A percentile compares a stretch with the other conserved stretches of the same genome.
Conservation (phyloP, 2,888 invertebrate genomes). For the Chaetoderma sp. region DNA sequence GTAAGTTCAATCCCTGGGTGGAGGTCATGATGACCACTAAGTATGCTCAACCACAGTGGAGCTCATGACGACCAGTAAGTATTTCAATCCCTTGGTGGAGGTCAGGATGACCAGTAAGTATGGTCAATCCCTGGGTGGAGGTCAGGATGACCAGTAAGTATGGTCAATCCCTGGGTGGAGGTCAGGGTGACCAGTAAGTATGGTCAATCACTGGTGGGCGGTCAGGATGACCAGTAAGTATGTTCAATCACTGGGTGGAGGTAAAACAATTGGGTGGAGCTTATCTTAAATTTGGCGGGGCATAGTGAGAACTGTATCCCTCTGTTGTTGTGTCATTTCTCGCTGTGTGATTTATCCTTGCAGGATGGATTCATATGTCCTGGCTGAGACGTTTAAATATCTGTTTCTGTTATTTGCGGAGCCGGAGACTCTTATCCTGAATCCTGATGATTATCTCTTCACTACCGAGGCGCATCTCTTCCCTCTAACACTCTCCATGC, state of each 20-base stretch:
- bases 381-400: conserved; percentile 98
- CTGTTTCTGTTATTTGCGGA: conserved; percentile 93
- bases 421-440: conserved; percentile 78
- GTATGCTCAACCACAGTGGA: conserved; percentile 69
- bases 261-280: too few relatives aligned
- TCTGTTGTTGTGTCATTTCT: background rate
- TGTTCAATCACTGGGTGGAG: background rate
- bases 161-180: too few relatives aligned
- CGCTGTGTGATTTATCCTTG: conserved; percentile 3
- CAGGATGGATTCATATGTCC: conserved; percentile 96
- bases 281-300: too few relatives aligned
- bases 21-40: conserved; percentile 85
- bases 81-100: conserved; percentile 71
- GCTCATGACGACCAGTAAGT: conserved; percentile 84
- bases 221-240: too few relatives aligned
- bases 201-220: background rate
- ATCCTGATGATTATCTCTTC: conserved; percentile 71
- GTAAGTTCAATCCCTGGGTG: too few relatives aligned
- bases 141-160: too few relatives aligned
- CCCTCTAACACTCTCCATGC: conserved; percentile 76
- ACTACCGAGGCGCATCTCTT: conserved; percentile 90
- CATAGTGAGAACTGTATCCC: too few relatives aligned
- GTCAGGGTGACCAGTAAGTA: too few relatives aligned
- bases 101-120: conserved; percentile 83
- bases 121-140: background rate